Evolutionary conservation across 1,140 invertebrate genomes (phyloP), one percentile per base, ranked within the genome.

Genomic region (Palaemon carinicauda): DNA sequence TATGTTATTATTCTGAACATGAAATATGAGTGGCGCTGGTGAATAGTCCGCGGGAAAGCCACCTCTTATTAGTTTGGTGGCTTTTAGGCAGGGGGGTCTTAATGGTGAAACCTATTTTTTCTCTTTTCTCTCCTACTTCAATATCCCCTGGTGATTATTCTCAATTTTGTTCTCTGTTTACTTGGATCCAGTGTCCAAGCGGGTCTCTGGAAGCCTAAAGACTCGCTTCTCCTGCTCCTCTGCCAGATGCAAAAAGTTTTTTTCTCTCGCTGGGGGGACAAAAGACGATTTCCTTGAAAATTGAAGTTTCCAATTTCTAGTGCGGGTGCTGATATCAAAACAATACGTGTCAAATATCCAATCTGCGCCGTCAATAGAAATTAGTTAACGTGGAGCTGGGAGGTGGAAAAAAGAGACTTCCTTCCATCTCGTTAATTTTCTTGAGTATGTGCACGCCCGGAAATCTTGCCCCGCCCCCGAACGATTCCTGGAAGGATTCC

Each of bases 371-470:
- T 88, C 87, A 88, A 88, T 88, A 88, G 87, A 82, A 88, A 88
- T 88, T 82, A 88, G 81, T 82, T 82, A 88, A 82, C 87, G 87
- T 88, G 87, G 84, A 86, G 84, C 77, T 78, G 56, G 77, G 60
- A 88, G 80, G 80, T 53, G 80, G 80, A 88, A 88, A 88, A 88
- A 88, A 78, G 53, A 79, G 73, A 88, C 87, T 88, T 88, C 87
- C 87, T 88, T 88, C 87, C 87, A 88, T 88, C 87, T 88, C 87
- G 87, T 88, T 88, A 88, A 88, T 88, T 88, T 88, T 88, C 87
- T 88, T 88, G 87, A 88, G 87, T 88, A 88, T 88, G 81, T 82
- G 80, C 87, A 88, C 84, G 84, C 84, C 84, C 77, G 84, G 84
- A 82, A 80, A 88, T 88, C 87, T 88, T 88, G 87, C 87, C 75